phyloP scores from a whole-genome alignment of 2,113 vertebrate genomes.

The Callipepla squamata region DNA sequence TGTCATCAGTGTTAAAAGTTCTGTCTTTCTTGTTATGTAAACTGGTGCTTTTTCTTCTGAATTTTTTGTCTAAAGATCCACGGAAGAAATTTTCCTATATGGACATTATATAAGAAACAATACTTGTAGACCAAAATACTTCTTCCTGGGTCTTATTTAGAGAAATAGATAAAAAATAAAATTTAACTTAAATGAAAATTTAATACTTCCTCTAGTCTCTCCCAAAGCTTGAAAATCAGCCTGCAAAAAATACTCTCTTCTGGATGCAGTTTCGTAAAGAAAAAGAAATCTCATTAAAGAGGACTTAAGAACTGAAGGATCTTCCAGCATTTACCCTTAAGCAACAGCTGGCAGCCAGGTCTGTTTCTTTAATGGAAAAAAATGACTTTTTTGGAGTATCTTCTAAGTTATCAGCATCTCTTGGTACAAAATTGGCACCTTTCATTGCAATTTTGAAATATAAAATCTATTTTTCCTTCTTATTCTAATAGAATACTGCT shows the following conservation, averaged over 20 bases:
- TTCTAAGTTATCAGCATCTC: neutral
- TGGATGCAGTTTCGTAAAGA: neutral
- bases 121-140: neutral
- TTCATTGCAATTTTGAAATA: neutral
- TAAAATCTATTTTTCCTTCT: neutral
- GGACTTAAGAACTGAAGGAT: neutral
- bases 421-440: neutral
- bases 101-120: neutral
- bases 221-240: neutral
- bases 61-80: neutral
- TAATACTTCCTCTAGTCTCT: neutral
- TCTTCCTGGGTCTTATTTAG: neutral
- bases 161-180: neutral
- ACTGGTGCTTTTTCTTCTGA: neutral
- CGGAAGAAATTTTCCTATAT: neutral
- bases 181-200: neutral
- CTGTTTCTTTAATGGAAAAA: neutral
- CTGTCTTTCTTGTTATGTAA: neutral
- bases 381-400: neutral
- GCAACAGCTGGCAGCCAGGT: neutral
- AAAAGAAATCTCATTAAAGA: neutral
- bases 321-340: neutral
- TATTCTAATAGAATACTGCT: neutral
- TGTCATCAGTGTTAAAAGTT: neutral
- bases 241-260: neutral